These are phyloP conservation scores for Brachyptera risi DNA, from an alignment of 2,888 invertebrate genomes.

Conservation along the genomic window DNA sequence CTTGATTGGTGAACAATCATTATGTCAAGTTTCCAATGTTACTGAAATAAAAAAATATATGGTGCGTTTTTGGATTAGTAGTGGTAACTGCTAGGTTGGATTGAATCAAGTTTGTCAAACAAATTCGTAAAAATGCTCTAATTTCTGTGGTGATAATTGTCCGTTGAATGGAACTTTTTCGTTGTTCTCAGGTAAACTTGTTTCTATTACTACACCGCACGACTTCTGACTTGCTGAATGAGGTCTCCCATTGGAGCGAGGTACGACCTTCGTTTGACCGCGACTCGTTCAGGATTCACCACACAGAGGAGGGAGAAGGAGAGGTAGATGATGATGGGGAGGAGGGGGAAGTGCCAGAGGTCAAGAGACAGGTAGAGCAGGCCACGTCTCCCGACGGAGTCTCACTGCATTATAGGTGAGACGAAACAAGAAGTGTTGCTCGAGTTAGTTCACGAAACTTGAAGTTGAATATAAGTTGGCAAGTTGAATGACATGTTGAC, in stretches of 20 bases:
- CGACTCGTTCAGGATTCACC: constrained; percentile 52
- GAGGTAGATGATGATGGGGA: constrained; percentile 52
- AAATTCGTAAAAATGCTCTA: too few species aligned
- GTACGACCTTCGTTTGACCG: constrained; percentile 54
- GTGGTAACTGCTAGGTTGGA: too few species aligned
- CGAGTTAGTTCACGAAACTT: too few species aligned
- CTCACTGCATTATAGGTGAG: constrained; percentile 50
- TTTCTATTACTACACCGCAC: constrained; percentile 57
- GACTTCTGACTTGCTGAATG: constrained; percentile 53
- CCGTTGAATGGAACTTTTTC: not conserved
- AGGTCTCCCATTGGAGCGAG: constrained; percentile 56
- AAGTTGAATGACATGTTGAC: too few species aligned
- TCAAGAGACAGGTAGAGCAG: not conserved
- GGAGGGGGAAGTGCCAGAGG: constrained; percentile 41
- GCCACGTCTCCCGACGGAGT: constrained; percentile 38
- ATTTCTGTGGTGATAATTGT: not conserved
- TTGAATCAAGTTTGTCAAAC: too few species aligned
- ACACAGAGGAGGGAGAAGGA: constrained; percentile 47
- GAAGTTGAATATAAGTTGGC: too few species aligned
- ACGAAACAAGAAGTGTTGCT: too few species aligned
- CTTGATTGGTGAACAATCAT: too few species aligned
- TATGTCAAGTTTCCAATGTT: too few species aligned
- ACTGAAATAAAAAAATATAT: too few species aligned
- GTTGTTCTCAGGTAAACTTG: constrained; percentile 48
- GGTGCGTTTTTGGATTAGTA: too few species aligned